These are phyloP conservation scores for Mormyrops boulengeri DNA, from an alignment of 2,797 vertebrate species.

Conservation along the genomic window DNA sequence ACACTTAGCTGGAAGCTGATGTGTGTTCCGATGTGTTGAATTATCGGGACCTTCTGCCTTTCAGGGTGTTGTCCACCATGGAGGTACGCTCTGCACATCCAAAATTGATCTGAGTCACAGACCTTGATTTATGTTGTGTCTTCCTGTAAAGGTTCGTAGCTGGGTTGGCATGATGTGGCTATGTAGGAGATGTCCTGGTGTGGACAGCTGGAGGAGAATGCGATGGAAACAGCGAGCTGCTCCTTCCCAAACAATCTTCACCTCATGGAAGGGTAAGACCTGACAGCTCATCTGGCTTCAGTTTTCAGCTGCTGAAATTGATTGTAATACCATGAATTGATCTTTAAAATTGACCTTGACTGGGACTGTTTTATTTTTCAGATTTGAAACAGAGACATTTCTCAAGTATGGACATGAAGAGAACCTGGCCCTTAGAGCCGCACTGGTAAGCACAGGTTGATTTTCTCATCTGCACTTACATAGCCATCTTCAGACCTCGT, in stretches of 20 bases:
- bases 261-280: not conserved
- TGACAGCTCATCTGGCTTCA: not conserved
- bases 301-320: not conserved
- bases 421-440: constrained; percentile 20
- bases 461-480: not conserved
- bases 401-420: constrained; percentile 16
- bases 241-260: not conserved
- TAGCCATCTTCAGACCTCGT: not conserved
- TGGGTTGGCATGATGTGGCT: constrained; percentile 31
- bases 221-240: constrained; percentile 2
- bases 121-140: not conserved
- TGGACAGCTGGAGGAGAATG: constrained; percentile 25
- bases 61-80: not conserved
- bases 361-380: constrained; percentile 22
- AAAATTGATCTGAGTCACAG: not conserved
- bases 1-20: not conserved
- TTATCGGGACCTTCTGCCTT: not conserved
- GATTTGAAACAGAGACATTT: constrained; percentile 24
- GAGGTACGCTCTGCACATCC: not conserved
- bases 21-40: not conserved
- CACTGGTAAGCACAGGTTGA: constrained; percentile 37
- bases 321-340: not conserved
- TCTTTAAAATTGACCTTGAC: not conserved
- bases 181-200: constrained; percentile 22
- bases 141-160: not conserved